phyloP scores from a whole-genome alignment of 2,113 vertebrate genomes.

The Desmodus rotundus region DNA sequence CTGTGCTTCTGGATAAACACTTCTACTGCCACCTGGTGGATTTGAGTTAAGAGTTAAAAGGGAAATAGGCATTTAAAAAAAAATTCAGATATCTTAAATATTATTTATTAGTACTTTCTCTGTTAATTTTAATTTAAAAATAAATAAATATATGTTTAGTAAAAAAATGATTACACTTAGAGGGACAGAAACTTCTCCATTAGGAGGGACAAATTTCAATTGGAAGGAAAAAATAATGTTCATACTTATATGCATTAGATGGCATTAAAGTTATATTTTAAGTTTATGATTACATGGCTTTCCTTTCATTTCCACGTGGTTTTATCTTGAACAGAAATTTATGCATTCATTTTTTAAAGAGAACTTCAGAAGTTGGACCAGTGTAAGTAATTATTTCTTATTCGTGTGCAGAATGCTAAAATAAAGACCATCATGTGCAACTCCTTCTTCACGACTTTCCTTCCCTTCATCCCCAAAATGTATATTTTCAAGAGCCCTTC shows the following conservation, averaged over 20 bases:
- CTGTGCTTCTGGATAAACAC: background rate
- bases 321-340: background rate
- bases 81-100: background rate
- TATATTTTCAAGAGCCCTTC: conserved; percentile 9
- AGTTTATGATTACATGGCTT: background rate
- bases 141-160: background rate
- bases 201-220: background rate
- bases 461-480: background rate
- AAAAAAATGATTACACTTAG: background rate
- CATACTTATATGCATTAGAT: background rate
- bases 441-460: background rate
- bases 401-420: background rate
- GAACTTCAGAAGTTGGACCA: background rate
- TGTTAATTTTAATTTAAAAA: conserved; percentile 32
- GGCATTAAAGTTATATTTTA: background rate
- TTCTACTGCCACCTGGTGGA: conserved; percentile 42
- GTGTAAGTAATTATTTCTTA: background rate
- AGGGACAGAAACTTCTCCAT: background rate
- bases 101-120: background rate
- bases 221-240: background rate
- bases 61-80: background rate
- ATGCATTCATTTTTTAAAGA: background rate
- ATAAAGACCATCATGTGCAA: background rate
- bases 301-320: background rate
- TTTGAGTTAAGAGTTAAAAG: conserved; percentile 18